These are phyloP conservation scores for Crocallis elinguaria DNA, from an alignment of 2,888 invertebrate species.

Conservation along the genomic window DNA sequence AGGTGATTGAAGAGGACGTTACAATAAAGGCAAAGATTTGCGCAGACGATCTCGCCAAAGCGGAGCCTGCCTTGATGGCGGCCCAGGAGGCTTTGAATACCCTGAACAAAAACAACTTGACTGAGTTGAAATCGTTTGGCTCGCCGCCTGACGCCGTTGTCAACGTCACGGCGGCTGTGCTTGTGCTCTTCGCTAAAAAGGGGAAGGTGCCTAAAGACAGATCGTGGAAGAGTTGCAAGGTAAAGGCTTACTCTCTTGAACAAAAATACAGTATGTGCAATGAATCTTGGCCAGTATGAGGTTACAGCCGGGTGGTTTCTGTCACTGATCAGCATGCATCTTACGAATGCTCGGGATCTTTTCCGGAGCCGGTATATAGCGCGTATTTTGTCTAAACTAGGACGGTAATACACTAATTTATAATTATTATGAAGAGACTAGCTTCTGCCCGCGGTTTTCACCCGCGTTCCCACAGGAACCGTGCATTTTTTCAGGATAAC, in stretches of 20 bases:
- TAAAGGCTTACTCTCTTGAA: constrained; percentile 36
- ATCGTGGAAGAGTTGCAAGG: constrained; percentile 96
- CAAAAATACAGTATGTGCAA: too few relatives aligned
- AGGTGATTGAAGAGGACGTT: constrained; percentile 94
- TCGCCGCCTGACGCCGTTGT: constrained; percentile 95
- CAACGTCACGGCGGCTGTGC: constrained; percentile 93
- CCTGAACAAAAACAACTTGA: constrained; percentile 96
- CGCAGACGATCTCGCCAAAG: constrained; percentile 94
- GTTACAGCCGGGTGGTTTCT: too few relatives aligned
- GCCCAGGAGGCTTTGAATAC: constrained; percentile 97
- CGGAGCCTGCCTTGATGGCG: constrained; percentile 95
- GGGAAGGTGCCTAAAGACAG: constrained; percentile 96
- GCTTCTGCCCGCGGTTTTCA: too few relatives aligned
- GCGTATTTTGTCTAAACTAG: too few relatives aligned
- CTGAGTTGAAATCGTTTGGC: constrained; percentile 97
- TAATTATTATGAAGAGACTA: too few relatives aligned
- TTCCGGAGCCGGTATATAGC: too few relatives aligned
- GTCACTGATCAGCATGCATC: too few relatives aligned
- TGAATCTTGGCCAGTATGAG: too few relatives aligned
- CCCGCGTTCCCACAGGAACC: too few relatives aligned
- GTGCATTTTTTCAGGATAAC: too few relatives aligned
- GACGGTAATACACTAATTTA: too few relatives aligned
- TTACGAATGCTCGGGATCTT: too few relatives aligned
- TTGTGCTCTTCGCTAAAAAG: constrained; percentile 92
- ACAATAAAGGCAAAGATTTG: constrained; percentile 93